Percentiles rank a stretch among this genome's conserved stretches.
phyloP scores from a whole-genome alignment of 2,888 invertebrate species.

The Nemotelus pantherinus region DNA sequence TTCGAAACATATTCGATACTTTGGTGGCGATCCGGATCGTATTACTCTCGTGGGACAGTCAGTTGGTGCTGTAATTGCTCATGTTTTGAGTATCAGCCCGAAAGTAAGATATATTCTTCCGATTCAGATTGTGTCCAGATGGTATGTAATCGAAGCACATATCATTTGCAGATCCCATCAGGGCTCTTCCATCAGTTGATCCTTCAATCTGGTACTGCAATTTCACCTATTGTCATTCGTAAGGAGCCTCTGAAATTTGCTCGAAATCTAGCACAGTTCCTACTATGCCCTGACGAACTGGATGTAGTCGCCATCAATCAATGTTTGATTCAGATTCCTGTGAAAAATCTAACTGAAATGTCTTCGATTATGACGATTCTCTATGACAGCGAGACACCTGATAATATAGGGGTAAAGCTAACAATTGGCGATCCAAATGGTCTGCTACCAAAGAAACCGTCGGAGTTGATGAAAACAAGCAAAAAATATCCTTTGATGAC shows the following conservation, averaged over 20 bases:
- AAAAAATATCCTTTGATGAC: slow-evolving; percentile 59
- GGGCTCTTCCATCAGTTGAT: slow-evolving; percentile 64
- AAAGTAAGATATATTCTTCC: slow-evolving; percentile 50
- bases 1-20: slow-evolving; percentile 61
- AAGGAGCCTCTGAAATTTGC: slow-evolving; percentile 56
- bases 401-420: slow-evolving; percentile 47
- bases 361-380: slow-evolving; percentile 35
- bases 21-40: slow-evolving; percentile 63
- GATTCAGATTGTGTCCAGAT: neutral
- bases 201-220: slow-evolving; percentile 63
- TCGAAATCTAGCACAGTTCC: slow-evolving; percentile 53
- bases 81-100: slow-evolving; percentile 59
- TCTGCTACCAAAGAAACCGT: slow-evolving; percentile 44
- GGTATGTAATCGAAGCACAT: neutral
- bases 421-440: slow-evolving; percentile 47
- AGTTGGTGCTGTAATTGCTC: slow-evolving; percentile 63
- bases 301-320: slow-evolving; percentile 50
- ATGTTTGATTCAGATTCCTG: slow-evolving; percentile 55
- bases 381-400: slow-evolving; percentile 33
- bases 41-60: slow-evolving; percentile 66
- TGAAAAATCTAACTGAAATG: slow-evolving; percentile 54
- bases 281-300: slow-evolving; percentile 53
- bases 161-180: slow-evolving; percentile 52
- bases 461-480: slow-evolving; percentile 51
- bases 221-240: slow-evolving; percentile 63